A percentile compares a stretch with the other conserved stretches of the same genome.
phyloP scores from a whole-genome alignment of 1,140 invertebrate species.

The Procambarus clarkii region DNA sequence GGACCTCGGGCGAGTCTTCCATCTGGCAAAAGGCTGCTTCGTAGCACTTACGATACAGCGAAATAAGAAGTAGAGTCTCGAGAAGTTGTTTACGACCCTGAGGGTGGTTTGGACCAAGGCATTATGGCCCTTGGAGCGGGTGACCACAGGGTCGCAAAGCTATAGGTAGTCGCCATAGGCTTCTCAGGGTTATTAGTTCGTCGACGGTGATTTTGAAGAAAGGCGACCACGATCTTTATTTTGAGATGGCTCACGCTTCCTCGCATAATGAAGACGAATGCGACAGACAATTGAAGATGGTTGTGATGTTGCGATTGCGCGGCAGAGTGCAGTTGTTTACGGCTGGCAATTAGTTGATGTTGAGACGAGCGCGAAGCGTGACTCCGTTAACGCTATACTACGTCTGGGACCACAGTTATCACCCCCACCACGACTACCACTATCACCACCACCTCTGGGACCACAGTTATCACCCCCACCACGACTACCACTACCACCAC shows the following conservation, averaged over 20 bases:
- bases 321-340: neutral
- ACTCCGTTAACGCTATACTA: no score
- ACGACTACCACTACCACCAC: neutral
- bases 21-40: neutral
- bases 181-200: slow-evolving; percentile 30
- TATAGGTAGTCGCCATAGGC: neutral
- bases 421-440: neutral
- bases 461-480: neutral
- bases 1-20: neutral
- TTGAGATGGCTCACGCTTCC: slow-evolving; percentile 18
- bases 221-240: slow-evolving; percentile 11
- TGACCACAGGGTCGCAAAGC: neutral
- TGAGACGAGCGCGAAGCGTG: no score
- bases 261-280: slow-evolving; percentile 32
- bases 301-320: slow-evolving; percentile 6
- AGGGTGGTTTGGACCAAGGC: neutral
- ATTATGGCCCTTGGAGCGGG: neutral
- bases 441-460: neutral
- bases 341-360: neutral
- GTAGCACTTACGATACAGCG: slow-evolving; percentile 4
- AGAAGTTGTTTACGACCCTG: neutral
- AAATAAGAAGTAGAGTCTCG: neutral
- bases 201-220: slow-evolving; percentile 6
- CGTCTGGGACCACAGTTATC: neutral
- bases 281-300: slow-evolving; percentile 8